Evolutionary conservation across 1,140 invertebrate genomes (phyloP).

Genomic region (Eciton burchellii): DNA sequence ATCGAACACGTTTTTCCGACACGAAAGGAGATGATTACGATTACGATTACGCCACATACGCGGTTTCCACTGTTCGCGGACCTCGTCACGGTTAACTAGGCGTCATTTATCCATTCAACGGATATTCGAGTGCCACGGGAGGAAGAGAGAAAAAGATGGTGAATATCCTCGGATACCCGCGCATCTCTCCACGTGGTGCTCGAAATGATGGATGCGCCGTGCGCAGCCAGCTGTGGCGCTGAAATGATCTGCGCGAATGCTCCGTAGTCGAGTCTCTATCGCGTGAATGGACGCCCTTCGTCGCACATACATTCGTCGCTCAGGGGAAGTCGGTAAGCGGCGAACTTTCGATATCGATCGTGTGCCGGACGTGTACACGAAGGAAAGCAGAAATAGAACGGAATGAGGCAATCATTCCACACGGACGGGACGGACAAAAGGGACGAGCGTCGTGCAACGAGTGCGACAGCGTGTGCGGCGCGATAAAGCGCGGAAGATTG

Average conservation of each 20-base stretch:
- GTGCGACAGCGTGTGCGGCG: too few relatives aligned
- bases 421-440: slow-evolving; percentile 16
- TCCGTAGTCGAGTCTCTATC: background rate
- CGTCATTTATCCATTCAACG: slow-evolving; percentile 57
- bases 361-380: slow-evolving; percentile 1
- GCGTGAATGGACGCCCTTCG: slow-evolving; percentile 16
- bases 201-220: background rate
- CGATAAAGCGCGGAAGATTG: background rate
- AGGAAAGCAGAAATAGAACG: slow-evolving; percentile 48
- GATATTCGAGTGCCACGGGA: slow-evolving; percentile 69
- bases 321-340: slow-evolving; percentile 38
- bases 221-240: background rate
- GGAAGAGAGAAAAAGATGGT: background rate
- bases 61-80: too few relatives aligned
- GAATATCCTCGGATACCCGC: background rate
- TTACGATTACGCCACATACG: too few relatives aligned
- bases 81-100: background rate
- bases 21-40: too few relatives aligned
- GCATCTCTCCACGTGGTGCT: background rate
- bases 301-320: slow-evolving; percentile 8
- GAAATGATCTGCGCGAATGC: slow-evolving; percentile 6
- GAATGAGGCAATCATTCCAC: slow-evolving; percentile 39
- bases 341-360: slow-evolving; percentile 51
- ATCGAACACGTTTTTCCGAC: too few relatives aligned
- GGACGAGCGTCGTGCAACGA: background rate